Evolutionary conservation across 2,113 vertebrate genomes (phyloP).

Genomic region (Garra rufa): DNA sequence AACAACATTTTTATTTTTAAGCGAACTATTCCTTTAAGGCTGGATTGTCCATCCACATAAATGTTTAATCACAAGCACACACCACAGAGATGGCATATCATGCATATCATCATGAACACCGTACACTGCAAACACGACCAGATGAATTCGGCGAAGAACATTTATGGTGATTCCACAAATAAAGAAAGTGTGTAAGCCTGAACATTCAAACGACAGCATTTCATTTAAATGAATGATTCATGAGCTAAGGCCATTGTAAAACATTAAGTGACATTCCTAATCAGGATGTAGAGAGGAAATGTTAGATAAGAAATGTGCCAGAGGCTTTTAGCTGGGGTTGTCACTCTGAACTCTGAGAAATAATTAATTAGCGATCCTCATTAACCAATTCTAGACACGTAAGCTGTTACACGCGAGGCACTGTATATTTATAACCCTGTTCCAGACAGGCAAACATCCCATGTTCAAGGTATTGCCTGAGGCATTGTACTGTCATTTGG

Average conservation of each 20-base stretch:
- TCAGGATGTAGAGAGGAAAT: neutral
- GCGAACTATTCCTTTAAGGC: neutral
- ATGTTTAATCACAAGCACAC: slow-evolving; percentile 39
- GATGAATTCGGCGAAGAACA: neutral
- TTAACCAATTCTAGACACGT: neutral
- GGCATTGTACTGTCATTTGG: neutral
- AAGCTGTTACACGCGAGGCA: slow-evolving; percentile 5
- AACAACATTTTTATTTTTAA: neutral
- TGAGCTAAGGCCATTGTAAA: slow-evolving; percentile 22
- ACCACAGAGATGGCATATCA: slow-evolving; percentile 24
- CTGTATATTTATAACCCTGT: slow-evolving; percentile 35
- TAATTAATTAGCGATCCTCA: slow-evolving; percentile 7
- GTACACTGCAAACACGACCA: slow-evolving; percentile 7
- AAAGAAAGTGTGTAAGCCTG: neutral
- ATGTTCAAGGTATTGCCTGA: neutral
- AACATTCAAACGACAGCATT: neutral
- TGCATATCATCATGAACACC: slow-evolving; percentile 38
- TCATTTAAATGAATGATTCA: neutral
- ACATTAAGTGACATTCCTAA: slow-evolving; percentile 7
- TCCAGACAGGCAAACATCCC: slow-evolving; percentile 30
- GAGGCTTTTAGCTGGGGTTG: slow-evolving; percentile 12
- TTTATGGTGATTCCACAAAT: neutral
- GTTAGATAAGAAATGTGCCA: neutral
- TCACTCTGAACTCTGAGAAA: slow-evolving; percentile 6
- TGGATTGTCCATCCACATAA: slow-evolving; percentile 3